Evolutionary conservation across 2,113 vertebrate genomes (phyloP), one percentile per base, ranked within the genome.

Genomic region (Glaucomys volans): DNA sequence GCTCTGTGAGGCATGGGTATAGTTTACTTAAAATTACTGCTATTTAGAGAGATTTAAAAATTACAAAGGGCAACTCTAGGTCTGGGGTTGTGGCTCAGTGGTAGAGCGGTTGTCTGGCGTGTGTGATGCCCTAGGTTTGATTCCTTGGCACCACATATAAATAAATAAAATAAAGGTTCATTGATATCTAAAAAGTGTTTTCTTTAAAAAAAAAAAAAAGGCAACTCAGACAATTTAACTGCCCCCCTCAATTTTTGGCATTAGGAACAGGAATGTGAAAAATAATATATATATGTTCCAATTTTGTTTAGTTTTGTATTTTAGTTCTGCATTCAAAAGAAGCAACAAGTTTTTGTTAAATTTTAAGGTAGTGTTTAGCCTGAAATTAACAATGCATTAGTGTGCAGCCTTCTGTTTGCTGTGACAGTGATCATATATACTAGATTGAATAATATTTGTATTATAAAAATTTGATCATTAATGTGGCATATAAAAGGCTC

Each of bases 21-120:
- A 8, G 24, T 72, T 93, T 79, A 81, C 57, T 84, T 91, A 81
- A 50, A 77, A 59, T 88, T 30, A 64, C 72, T 89, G 35, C 42
- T 76, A 54, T 95, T 81, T 52, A 77, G 59, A 85, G 90, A 90
- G 71, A 79, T 77, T 76, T 91, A 92, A 89, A n/a, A 75, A 84
- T 47, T 32, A 84, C 37, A 83, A 32, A 44, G 18, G 24, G 44
- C 44, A 47, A 47, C 44, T 47, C 7, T 47, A 47, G 44, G 44
- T 1, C 44, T 47, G 44, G 44, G 44, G 44, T 47, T 47, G 44
- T 47, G 44, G 44, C 44, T 47, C 9, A 47, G 44, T 47, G 44
- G 44, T 47, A 47, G 9, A 47, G 44, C 9, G 44, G 44, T 47
- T 47, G 44, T 9, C 44, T 47, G 9, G 44, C 44, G 9, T 47